phyloP scores from a whole-genome alignment of 2,888 invertebrate genomes.

The Sinhomidia bicolor region DNA sequence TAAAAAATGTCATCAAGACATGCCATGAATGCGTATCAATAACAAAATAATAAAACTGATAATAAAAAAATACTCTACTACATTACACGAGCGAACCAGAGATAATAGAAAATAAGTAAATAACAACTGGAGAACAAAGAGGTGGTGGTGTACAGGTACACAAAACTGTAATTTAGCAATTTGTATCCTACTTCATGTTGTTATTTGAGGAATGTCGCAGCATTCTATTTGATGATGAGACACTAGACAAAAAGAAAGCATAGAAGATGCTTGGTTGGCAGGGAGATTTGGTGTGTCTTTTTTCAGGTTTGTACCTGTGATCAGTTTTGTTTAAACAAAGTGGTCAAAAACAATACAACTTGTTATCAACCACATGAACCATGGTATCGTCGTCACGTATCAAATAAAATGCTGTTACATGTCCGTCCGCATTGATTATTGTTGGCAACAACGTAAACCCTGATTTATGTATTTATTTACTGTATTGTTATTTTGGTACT shows the following conservation, averaged over 20 bases:
- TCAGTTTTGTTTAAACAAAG: not conserved
- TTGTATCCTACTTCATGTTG: not conserved
- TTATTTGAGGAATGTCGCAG: not conserved
- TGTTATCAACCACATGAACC: not conserved
- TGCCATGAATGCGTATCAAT: not conserved
- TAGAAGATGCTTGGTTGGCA: no score
- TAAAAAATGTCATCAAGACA: conserved; percentile 15
- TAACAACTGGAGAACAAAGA: no score
- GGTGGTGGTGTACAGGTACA: not conserved
- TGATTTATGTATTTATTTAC: no score
- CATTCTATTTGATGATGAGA: not conserved
- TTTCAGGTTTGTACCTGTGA: not conserved
- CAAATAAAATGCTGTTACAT: no score
- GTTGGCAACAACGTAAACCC: no score
- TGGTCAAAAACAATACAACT: not conserved
- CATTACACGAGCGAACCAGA: no score
- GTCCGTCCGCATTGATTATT: no score
- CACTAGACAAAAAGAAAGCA: not conserved
- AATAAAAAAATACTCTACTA: not conserved
- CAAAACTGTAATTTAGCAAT: not conserved
- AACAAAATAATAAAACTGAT: not conserved
- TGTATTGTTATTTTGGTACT: no score
- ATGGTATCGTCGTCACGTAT: no score
- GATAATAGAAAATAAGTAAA: no score
- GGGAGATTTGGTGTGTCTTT: no score